Conservation (phyloP, 2,888 invertebrate genomes). For the Papilio elwesi region DNA sequence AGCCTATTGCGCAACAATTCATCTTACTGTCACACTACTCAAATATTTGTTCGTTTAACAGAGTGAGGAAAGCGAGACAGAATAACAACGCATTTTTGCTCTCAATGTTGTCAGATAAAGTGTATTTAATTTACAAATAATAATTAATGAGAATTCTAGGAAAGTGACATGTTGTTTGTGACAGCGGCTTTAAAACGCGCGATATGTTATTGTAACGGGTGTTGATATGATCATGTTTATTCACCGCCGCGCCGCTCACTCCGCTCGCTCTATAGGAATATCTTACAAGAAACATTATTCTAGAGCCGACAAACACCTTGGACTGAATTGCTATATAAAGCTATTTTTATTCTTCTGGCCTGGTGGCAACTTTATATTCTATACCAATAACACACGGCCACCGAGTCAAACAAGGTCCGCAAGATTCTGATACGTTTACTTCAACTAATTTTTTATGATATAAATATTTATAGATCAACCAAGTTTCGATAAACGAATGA, state of each 20-base stretch:
- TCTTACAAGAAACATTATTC: conserved; percentile 41
- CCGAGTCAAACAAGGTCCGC: conserved; percentile 25
- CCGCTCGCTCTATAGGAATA: conserved; percentile 41
- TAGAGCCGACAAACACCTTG: conserved; percentile 30
- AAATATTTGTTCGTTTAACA: conserved; percentile 33
- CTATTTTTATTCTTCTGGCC: conserved; percentile 5
- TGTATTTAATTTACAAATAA: conserved; percentile 36
- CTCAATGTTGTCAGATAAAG: conserved; percentile 28
- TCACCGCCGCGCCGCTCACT: conserved; percentile 16
- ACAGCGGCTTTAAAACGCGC: conserved; percentile 5
- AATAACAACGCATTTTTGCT: conserved; percentile 38
- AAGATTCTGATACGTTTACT: conserved; percentile 12
- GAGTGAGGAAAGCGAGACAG: conserved; percentile 5
- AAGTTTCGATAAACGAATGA: conserved; percentile 2
- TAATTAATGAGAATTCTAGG: conserved; percentile 29
- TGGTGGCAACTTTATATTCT: conserved; percentile 1
- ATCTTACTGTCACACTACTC: conserved; percentile 33
- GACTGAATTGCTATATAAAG: conserved; percentile 28
- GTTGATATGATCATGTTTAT: conserved; percentile 30
- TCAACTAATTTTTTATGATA: conserved; percentile 11
- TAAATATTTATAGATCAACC: conserved; percentile 32
- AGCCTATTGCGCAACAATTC: conserved; percentile 34
- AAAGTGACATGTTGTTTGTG: conserved; percentile 22
- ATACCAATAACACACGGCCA: conserved; percentile 21
- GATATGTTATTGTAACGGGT: conserved; percentile 18